Conservation (phyloP, 2,888 invertebrate species). For the Incurvaria masculella region DNA sequence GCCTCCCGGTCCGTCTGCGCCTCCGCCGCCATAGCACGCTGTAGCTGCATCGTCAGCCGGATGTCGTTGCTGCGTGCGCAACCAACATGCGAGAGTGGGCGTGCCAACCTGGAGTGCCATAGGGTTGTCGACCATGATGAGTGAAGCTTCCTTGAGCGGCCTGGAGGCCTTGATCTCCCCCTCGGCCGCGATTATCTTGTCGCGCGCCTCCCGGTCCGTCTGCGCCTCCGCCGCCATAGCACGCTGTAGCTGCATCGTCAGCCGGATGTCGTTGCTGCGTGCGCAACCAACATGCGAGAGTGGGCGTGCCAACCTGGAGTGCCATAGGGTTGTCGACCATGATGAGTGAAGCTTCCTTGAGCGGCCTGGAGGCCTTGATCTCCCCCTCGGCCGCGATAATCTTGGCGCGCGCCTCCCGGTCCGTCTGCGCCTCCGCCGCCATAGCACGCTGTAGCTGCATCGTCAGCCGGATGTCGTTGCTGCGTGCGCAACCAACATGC, state of each 20-base stretch:
- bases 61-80: slow-evolving; percentile 52
- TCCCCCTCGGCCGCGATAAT: slow-evolving; percentile 75
- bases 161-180: slow-evolving; percentile 85
- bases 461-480: slow-evolving; percentile 51
- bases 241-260: slow-evolving; percentile 59
- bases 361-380: slow-evolving; percentile 78
- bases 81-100: too few species aligned
- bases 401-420: slow-evolving; percentile 66
- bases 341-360: slow-evolving; percentile 85
- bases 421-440: slow-evolving; percentile 69
- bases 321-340: slow-evolving; percentile 82
- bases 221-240: slow-evolving; percentile 72
- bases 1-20: slow-evolving; percentile 67
- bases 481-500: too few species aligned
- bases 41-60: slow-evolving; percentile 54
- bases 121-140: slow-evolving; percentile 80
- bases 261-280: slow-evolving; percentile 48
- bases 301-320: too few species aligned
- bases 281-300: too few species aligned
- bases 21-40: slow-evolving; percentile 68
- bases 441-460: slow-evolving; percentile 63
- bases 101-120: slow-evolving; percentile 65
- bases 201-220: slow-evolving; percentile 64
- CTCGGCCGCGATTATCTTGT: slow-evolving; percentile 68
- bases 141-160: slow-evolving; percentile 82